phyloP scores from a whole-genome alignment of 2,888 invertebrate species.

The Dione vanillae region DNA sequence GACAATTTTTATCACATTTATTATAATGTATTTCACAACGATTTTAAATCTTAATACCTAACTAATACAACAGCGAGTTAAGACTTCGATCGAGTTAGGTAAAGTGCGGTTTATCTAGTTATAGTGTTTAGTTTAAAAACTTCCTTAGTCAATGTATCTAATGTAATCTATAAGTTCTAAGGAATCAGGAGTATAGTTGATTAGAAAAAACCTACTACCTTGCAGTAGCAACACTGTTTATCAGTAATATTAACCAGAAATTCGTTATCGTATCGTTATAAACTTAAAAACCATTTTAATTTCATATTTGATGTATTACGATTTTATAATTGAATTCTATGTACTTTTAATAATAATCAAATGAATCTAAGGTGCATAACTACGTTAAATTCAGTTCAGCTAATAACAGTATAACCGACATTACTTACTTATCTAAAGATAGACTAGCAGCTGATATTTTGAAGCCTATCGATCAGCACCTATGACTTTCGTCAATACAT shows the following conservation, averaged over 20 bases:
- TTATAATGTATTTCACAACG: conserved; percentile 42
- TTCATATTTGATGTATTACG: background rate
- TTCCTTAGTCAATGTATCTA: conserved; percentile 7
- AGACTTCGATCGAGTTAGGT: conserved; percentile 24
- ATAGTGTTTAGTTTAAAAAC: conserved; percentile 24
- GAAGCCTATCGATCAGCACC: conserved; percentile 27
- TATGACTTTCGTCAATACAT: conserved; percentile 13
- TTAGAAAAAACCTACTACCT: conserved; percentile 12
- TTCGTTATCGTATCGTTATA: background rate
- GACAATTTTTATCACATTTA: conserved; percentile 43
- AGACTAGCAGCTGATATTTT: conserved; percentile 15
- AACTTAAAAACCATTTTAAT: background rate
- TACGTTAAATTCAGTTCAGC: background rate
- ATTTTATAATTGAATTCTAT: background rate
- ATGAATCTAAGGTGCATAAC: background rate
- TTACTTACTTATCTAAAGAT: background rate
- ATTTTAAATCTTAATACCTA: conserved; percentile 37
- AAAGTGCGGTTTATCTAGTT: conserved; percentile 29
- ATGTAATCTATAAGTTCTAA: conserved; percentile 9
- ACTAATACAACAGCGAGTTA: conserved; percentile 44
- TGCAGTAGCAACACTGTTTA: conserved; percentile 5
- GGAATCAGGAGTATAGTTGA: conserved; percentile 11
- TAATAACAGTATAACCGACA: conserved; percentile 1
- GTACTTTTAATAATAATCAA: background rate
- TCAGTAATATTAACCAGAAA: conserved; percentile 11